Conservation (phyloP, 2,888 invertebrate genomes). For the Homarus gammarus region DNA sequence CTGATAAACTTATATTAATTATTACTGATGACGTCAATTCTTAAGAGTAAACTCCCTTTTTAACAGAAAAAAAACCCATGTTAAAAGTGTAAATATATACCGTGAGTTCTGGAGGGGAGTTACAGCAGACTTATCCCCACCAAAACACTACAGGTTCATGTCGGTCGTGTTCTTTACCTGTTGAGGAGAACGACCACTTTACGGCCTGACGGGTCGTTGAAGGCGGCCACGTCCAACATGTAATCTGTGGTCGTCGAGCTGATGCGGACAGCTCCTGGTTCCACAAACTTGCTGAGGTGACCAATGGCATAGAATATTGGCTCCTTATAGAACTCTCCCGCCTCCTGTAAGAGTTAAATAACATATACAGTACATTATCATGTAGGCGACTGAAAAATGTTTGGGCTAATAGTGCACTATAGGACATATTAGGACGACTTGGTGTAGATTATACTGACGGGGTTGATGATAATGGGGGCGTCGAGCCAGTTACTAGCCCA, state of each 20-base stretch:
- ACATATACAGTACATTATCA: too few relatives aligned
- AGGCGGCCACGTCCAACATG: conserved; percentile 22
- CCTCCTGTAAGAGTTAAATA: background rate
- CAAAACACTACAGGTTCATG: too few relatives aligned
- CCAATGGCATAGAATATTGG: conserved; percentile 82
- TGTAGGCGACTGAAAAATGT: too few relatives aligned
- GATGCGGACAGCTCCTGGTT: background rate
- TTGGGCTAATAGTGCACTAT: too few relatives aligned
- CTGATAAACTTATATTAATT: too few relatives aligned
- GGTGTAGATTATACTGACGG: conserved; percentile 61
- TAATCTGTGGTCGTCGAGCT: background rate
- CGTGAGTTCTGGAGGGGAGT: too few relatives aligned
- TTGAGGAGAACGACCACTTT: conserved; percentile 51
- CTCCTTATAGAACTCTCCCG: conserved; percentile 81
- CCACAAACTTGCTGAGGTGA: conserved; percentile 80
- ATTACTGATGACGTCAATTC: too few relatives aligned
- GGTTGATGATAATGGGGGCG: conserved; percentile 81
- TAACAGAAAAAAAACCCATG: too few relatives aligned
- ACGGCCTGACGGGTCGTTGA: conserved; percentile 35
- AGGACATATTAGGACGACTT: too few relatives aligned
- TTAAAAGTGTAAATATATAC: too few relatives aligned
- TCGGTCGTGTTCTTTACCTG: conserved; percentile 22
- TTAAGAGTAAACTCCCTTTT: too few relatives aligned
- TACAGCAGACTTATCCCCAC: too few relatives aligned
- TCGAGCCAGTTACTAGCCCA: conserved; percentile 82